Evolutionary conservation across 2,888 invertebrate genomes (phyloP), one percentile per base, ranked within the genome.

Genomic region (Gryllus longicercus): DNA sequence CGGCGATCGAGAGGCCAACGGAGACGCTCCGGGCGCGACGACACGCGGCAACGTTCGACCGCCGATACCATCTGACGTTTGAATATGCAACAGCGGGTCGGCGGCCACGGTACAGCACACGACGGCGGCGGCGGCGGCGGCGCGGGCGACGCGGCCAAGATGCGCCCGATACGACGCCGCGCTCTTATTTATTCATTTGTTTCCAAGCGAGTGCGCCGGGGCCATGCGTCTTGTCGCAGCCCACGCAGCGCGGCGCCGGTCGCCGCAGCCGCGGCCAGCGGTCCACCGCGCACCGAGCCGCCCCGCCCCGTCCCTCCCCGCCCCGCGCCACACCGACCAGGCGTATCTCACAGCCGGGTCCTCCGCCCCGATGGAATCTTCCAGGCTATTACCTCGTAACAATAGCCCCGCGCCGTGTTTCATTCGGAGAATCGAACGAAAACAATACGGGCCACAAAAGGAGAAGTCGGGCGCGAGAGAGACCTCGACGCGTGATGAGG

Each of bases 111-210:
- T 63, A 63, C 63, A 63, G 63, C 63, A 63, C 63, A 14, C n/a
- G 16, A 5, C 14, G 63, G 63, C 63, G 16, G 63, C 63, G 63
- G 16, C 63, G 63, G 63, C 63, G 63, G 18, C 63, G 63, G 18
- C 63, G 18, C 63, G 63, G 63, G 5, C 63, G 63, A 16, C 63
- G 63, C 63, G 63, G 63, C 63, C 38, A 1, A 63, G 63, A 63
- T 63, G 63, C 63, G 14, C 38, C 63, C 63, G 63, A 63, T 63
- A 63, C 63, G 63, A 63, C 63, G 12, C 63, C 16, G 63, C 63
- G 63, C 63, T 63, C 63, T 63, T 63, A 63, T 63, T 63, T 63
- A 63, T 63, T 63, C 63, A 63, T 63, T 63, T 63, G 63, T 63
- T 63, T 63, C 63, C 14, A 63, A n/a, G 63, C 63, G 63, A 63